Evolutionary conservation across 2,797 vertebrate species (phyloP), one percentile per base, ranked within the genome.

Genomic region (Nyctalus aviator): DNA sequence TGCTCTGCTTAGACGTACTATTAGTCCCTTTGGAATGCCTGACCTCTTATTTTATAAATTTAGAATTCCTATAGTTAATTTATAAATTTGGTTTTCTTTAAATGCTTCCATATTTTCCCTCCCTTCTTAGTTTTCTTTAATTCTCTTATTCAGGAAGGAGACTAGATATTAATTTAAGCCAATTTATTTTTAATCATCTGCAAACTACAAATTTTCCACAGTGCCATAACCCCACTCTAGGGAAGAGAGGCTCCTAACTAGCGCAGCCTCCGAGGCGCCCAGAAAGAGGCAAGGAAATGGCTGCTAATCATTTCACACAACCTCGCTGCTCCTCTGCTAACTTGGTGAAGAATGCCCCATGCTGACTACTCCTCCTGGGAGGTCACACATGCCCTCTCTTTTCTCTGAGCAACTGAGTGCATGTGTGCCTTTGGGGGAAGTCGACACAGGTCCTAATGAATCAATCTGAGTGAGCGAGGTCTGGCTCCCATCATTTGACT

Each of bases 161-260:
- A 41, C 59, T 85, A 95, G 41, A 41, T 90, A 88, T 95, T 90
- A 92, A 91, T 84, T 84, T 92, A 94, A 95, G 50, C 41, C 10
- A 32, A 93, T 93, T 92, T 92, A 76, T 76, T 96, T 75, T 1
- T 96, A 94, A 94, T 97, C 95, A 84, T 95, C 85, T 84, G 14
- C 46, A 88, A 96, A 93, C 46, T 30, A 15, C 41, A 77, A 66
- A 62, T 94, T 96, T 89, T 32, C 35, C 73, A 32, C 21, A 15
- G 69, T 82, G 37, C 66, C 75, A 11, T 72, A 91, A 84, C 64
- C 32, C n/a, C 68, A 57, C 84, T 95, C 10, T 66, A 88, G 75
- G 86, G 84, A 69, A 46, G 75, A 92, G 41, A 23, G 90, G 44
- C 59, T 84, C 76, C 66, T 96, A 89, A 96, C 79, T 96, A 81